Evolutionary conservation across 2,888 invertebrate species (phyloP), one percentile per base, ranked within the genome.

Genomic region (Trachelus troglodyta): DNA sequence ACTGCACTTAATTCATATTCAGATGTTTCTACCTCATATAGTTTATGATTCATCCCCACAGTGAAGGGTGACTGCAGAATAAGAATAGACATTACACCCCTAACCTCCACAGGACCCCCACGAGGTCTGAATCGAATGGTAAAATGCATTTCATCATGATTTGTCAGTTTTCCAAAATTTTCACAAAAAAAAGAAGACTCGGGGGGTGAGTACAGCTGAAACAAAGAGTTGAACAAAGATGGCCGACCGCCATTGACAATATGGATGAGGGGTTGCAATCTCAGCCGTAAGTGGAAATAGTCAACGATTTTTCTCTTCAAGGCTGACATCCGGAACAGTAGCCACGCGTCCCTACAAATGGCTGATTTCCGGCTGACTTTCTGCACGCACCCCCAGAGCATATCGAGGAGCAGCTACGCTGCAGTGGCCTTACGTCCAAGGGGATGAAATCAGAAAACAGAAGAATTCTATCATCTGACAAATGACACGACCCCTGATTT

Each of bases 21-120:
- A 85, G 85, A 89, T 88, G 85, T 88, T 90, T 90, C 90, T 90
- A 89, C 86, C 87, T 89, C 90, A 89, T 90, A 87, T 90, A 89
- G 84, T 89, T 90, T 90, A 89, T 87, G 89, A 88, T 88, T 86
- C 82, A 83, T 79, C 79, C 75, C 77, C 83, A 80, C 82, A 81
- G 79, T 83, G 85, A 85, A 86, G 86, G 84, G 56, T 56, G 56
- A 23, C 56, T 56, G 23, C 56, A 6, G 23, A 56, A 23, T 56
- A 56, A 56, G 56, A 56, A 56, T 56, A 56, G 56, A 56, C 23
- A 56, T 56, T 56, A 56, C 9, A 56, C 23, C 56, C 56, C 56
- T 56, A 56, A 56, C 56, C 56, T 56, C 56, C 23, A 23, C 9
- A 23, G 23, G 23, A 6, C 56, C 56, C 56, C 56, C 23, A 23